phyloP scores from a whole-genome alignment of 2,888 invertebrate species.

The Pomacea canaliculata region DNA sequence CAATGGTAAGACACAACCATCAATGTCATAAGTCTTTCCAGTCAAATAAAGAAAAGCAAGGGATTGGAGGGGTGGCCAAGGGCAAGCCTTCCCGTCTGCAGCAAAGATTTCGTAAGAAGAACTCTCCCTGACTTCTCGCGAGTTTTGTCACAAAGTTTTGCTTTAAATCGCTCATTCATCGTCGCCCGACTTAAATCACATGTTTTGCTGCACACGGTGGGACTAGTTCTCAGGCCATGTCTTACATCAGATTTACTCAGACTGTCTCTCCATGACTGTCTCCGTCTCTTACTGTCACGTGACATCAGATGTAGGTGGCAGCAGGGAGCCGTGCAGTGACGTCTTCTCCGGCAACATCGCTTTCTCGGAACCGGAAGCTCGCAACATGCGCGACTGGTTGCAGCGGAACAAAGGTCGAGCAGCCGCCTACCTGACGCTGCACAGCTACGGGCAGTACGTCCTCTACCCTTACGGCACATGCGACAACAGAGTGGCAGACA shows the following conservation, averaged over 20 bases:
- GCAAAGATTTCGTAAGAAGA: no score
- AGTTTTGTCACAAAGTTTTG: no score
- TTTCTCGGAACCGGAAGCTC: slow-evolving; percentile 86
- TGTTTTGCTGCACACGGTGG: background rate
- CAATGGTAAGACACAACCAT: no score
- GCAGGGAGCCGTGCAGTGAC: slow-evolving; percentile 86
- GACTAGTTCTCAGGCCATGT: background rate
- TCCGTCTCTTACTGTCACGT: background rate
- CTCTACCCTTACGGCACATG: slow-evolving; percentile 70
- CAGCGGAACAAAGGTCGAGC: slow-evolving; percentile 72
- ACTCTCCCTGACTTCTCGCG: no score
- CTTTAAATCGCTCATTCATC: no score
- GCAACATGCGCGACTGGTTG: slow-evolving; percentile 77
- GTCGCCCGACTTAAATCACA: no score
- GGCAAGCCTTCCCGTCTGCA: no score
- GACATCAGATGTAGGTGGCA: slow-evolving; percentile 76
- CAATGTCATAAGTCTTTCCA: no score
- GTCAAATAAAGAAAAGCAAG: no score
- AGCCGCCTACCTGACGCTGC: slow-evolving; percentile 80
- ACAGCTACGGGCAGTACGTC: slow-evolving; percentile 81
- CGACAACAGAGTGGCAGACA: slow-evolving; percentile 50
- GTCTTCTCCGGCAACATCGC: slow-evolving; percentile 82
- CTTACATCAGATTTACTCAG: no score
- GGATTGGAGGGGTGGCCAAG: no score
- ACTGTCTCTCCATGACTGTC: no score